These are phyloP conservation scores for Gymnorhina tibicen DNA, from an alignment of 2,113 vertebrate species.

Conservation along the genomic window DNA sequence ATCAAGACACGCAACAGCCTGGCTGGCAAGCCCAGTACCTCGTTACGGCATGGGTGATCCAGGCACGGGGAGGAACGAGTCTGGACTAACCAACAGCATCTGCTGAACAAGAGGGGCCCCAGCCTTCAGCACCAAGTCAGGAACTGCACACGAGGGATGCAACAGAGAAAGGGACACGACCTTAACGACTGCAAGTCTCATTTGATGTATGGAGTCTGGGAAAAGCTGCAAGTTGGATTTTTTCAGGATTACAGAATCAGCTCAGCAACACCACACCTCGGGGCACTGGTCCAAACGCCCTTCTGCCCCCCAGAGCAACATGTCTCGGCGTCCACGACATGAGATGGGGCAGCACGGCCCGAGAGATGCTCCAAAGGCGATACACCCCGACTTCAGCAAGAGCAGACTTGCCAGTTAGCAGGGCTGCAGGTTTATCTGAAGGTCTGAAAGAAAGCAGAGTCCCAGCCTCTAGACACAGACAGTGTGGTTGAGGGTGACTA, in stretches of 20 bases:
- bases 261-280: neutral
- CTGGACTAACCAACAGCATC: neutral
- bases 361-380: rapidly evolving
- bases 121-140: neutral
- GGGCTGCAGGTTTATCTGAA: neutral
- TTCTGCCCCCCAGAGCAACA: neutral
- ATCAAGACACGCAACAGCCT: neutral
- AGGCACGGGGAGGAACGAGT: neutral
- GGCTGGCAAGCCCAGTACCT: neutral
- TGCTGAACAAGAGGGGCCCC: neutral
- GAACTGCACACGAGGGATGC: neutral
- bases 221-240: constrained; percentile 1
- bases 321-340: rapidly evolving
- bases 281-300: neutral
- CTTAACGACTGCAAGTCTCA: neutral
- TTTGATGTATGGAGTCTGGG: neutral
- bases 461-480: neutral
- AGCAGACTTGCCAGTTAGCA: neutral
- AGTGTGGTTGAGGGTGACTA: neutral
- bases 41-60: rapidly evolving
- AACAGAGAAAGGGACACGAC: neutral
- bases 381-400: neutral
- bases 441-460: neutral
- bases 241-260: neutral
- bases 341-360: rapidly evolving